phyloP scores from a whole-genome alignment of 2,888 invertebrate genomes.

The Andrena trimmerana region DNA sequence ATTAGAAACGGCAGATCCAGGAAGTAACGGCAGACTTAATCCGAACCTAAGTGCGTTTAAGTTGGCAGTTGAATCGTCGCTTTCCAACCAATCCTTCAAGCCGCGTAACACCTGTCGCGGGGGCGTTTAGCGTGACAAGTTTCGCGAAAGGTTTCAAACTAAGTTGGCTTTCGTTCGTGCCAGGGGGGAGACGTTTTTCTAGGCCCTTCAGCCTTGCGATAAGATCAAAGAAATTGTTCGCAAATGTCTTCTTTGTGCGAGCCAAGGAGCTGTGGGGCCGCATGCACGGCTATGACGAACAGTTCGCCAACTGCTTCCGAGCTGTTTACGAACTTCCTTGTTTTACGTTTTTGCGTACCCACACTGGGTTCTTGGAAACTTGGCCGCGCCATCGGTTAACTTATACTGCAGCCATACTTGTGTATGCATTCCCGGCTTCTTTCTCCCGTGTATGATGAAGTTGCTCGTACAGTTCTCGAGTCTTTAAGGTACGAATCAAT shows the following conservation, averaged over 20 bases:
- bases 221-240: constrained; percentile 57
- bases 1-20: no score
- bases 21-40: no score
- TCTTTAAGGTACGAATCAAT: constrained; percentile 29
- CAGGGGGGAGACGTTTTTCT: constrained; percentile 40
- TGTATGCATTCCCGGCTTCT: not conserved
- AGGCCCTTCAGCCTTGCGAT: constrained; percentile 33
- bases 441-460: not conserved
- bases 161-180: constrained; percentile 18
- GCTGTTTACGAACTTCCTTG: constrained; percentile 45
- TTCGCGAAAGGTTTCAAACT: constrained; percentile 23
- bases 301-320: constrained; percentile 41
- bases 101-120: not conserved
- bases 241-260: constrained; percentile 49
- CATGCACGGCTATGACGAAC: constrained; percentile 31
- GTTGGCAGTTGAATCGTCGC: not conserved
- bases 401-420: not conserved
- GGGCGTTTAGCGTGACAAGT: constrained; percentile 9
- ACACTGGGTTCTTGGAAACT: constrained; percentile 1
- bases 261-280: not conserved
- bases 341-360: constrained; percentile 23
- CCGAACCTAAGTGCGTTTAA: not conserved
- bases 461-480: not conserved
- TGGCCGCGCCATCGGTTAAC: constrained; percentile 7
- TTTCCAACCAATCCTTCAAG: not conserved